Percentiles rank a stretch among this genome's conserved stretches.
phyloP scores from a whole-genome alignment of 2,113 vertebrate species.

The Lasiurus cinereus region DNA sequence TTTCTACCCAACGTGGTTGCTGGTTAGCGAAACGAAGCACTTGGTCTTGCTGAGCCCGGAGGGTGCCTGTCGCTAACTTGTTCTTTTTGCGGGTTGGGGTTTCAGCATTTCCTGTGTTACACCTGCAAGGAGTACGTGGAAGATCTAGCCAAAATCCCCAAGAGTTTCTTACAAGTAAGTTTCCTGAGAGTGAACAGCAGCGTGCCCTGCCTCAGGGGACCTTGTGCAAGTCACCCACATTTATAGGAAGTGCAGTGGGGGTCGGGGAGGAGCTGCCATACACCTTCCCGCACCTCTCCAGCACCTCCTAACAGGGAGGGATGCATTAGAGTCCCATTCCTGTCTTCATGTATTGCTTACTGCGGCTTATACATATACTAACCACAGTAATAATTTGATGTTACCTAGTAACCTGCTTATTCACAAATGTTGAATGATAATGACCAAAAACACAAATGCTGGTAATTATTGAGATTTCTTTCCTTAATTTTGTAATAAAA shows the following conservation, averaged over 20 bases:
- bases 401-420: not conserved
- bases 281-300: not conserved
- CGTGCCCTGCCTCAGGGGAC: not conserved
- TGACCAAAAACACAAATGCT: not conserved
- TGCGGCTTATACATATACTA: not conserved
- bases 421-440: not conserved
- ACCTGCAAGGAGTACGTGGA: conserved; percentile 95
- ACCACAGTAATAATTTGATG: not conserved
- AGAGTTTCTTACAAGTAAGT: conserved; percentile 90
- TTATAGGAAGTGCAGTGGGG: not conserved
- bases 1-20: too few species aligned
- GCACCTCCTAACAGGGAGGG: not conserved
- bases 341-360: not conserved
- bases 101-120: too few species aligned
- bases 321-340: not conserved
- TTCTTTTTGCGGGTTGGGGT: too few species aligned
- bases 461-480: not conserved
- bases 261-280: not conserved
- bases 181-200: not conserved
- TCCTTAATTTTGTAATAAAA: conserved; percentile 6
- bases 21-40: too few species aligned
- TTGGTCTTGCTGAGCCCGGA: too few species aligned
- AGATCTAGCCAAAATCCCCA: conserved; percentile 94
- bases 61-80: too few species aligned
- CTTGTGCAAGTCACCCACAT: too few species aligned